Conservation (phyloP, 2,797 vertebrate genomes). For the Parambassis ranga region DNA sequence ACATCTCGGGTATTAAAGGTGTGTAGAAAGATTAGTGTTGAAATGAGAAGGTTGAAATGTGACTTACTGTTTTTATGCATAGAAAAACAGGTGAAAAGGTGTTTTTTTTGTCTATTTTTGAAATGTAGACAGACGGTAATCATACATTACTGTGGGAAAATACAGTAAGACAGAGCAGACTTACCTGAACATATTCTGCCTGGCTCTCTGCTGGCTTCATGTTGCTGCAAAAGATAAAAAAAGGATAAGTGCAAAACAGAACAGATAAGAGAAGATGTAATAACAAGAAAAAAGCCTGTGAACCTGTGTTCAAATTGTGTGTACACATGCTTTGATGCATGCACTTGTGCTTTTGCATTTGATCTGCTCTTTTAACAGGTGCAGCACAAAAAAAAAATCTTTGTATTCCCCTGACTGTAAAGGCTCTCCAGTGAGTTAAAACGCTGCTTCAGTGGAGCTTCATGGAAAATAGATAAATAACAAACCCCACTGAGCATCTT, state of each 20-base stretch:
- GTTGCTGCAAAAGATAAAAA: constrained; percentile 41
- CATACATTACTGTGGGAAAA: too few species aligned
- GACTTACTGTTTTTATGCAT: too few species aligned
- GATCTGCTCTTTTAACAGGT: constrained; percentile 53
- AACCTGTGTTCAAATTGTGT: background rate
- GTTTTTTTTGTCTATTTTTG: too few species aligned
- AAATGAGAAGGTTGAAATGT: background rate
- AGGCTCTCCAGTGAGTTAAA: constrained; percentile 15
- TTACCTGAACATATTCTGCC: constrained; percentile 57
- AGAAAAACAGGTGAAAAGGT: background rate
- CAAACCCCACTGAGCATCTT: constrained; percentile 41
- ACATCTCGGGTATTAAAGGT: constrained; percentile 3
- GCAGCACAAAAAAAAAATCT: constrained; percentile 3
- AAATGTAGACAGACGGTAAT: too few species aligned
- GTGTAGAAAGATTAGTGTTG: background rate
- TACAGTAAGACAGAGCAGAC: constrained; percentile 8
- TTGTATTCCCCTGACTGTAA: constrained; percentile 48
- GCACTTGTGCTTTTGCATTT: constrained; percentile 9
- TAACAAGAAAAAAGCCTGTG: background rate
- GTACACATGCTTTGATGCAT: background rate
- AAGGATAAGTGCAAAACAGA: background rate
- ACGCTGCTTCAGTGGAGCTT: constrained; percentile 7
- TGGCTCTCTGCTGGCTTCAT: constrained; percentile 38
- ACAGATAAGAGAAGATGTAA: background rate
- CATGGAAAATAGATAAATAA: constrained; percentile 35